A percentile compares a stretch with the other conserved stretches of the same genome.
Conservation (phyloP, 2,888 invertebrate genomes). For the Perithous albicinctus region DNA sequence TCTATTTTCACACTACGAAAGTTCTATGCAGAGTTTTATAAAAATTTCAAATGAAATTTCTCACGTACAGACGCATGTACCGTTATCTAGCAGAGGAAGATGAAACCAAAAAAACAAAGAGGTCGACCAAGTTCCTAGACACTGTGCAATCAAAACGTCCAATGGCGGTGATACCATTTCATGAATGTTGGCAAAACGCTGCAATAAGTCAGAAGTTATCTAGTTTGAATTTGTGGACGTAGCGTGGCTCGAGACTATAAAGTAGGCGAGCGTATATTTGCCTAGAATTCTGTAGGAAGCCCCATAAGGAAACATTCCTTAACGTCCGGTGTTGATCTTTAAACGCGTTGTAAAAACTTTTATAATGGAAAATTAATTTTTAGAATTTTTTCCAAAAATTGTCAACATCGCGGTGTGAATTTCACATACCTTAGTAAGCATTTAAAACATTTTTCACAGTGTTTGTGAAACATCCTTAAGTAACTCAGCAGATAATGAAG, state of each 20-base stretch:
- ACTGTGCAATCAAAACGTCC: slow-evolving; percentile 55
- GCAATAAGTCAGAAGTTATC: slow-evolving; percentile 52
- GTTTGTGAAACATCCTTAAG: too few relatives aligned
- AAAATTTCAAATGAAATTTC: background rate
- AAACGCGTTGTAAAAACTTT: background rate
- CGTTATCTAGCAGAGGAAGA: background rate
- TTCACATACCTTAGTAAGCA: too few relatives aligned
- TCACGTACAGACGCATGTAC: background rate
- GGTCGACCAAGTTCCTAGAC: slow-evolving; percentile 40
- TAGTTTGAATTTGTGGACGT: slow-evolving; percentile 47
- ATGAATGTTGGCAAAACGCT: slow-evolving; percentile 44
- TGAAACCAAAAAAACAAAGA: background rate
- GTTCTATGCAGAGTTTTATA: background rate
- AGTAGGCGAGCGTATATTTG: slow-evolving; percentile 22
- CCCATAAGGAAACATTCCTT: background rate
- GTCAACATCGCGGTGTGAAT: too few relatives aligned
- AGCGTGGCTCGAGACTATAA: slow-evolving; percentile 59
- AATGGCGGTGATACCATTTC: slow-evolving; percentile 42
- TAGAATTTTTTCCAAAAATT: too few relatives aligned
- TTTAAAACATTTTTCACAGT: too few relatives aligned
- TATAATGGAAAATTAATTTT: background rate
- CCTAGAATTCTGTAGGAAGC: slow-evolving; percentile 10
- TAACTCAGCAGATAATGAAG: too few relatives aligned
- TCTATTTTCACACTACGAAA: background rate
- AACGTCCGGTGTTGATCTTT: slow-evolving; percentile 2